A percentile compares a stretch with the other conserved stretches of the same genome.
These are phyloP conservation scores for Romanogobio albipinnatus DNA, from an alignment of 2,113 vertebrate species.

Conservation along the genomic window DNA sequence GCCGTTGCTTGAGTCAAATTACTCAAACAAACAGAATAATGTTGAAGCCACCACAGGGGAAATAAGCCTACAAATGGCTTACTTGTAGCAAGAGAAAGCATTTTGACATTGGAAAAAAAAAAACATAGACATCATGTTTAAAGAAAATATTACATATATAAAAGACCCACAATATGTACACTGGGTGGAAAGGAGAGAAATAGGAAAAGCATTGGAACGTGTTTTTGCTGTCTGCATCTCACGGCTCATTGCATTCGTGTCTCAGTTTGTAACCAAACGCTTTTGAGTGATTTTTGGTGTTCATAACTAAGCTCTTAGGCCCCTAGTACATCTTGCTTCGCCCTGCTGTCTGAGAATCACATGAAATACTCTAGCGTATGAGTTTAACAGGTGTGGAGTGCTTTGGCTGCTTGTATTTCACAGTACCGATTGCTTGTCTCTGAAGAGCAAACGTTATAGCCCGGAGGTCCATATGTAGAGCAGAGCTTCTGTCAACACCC, in stretches of 20 bases:
- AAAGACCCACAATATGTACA: background rate
- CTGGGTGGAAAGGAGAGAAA: background rate
- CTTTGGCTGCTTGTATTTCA: constrained; percentile 38
- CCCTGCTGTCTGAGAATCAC: background rate
- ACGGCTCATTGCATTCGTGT: background rate
- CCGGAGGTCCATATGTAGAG: constrained; percentile 33
- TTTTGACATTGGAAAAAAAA: background rate
- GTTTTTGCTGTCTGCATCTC: constrained; percentile 26
- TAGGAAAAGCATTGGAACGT: background rate
- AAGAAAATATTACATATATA: background rate
- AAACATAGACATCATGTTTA: background rate
- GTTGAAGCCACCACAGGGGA: background rate
- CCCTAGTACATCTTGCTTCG: background rate
- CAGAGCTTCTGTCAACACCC: constrained; percentile 48
- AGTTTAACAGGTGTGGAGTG: constrained; percentile 32
- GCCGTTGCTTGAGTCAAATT: background rate
- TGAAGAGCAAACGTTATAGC: constrained; percentile 12
- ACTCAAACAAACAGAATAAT: background rate
- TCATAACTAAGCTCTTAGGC: background rate
- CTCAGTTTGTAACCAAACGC: background rate
- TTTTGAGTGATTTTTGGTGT: constrained; percentile 13
- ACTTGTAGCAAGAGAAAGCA: background rate
- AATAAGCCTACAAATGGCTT: constrained; percentile 20
- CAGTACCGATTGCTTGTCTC: constrained; percentile 9
- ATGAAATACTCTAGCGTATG: constrained; percentile 23